phyloP scores from a whole-genome alignment of 2,113 vertebrate species.

The Erinaceus europaeus region DNA sequence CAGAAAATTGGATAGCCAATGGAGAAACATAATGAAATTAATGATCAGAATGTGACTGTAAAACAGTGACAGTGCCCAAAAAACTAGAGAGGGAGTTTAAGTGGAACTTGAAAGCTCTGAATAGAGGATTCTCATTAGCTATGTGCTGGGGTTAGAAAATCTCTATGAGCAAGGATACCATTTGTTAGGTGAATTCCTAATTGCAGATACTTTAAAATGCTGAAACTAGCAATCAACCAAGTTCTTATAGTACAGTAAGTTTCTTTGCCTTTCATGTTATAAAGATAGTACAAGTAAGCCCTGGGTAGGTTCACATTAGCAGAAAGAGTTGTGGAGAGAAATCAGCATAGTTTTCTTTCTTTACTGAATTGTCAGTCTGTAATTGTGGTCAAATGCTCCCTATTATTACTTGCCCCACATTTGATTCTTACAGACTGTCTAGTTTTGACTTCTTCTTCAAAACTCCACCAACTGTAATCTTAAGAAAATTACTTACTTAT shows the following conservation, averaged over 20 bases:
- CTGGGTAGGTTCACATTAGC: background rate
- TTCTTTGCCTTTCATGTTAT: background rate
- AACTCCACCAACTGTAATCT: background rate
- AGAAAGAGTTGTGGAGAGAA: slow-evolving; percentile 26
- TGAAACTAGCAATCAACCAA: slow-evolving; percentile 1
- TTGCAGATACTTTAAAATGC: background rate
- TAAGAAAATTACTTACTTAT: background rate
- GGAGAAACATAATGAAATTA: background rate
- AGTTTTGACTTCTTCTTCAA: background rate
- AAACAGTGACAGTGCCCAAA: background rate
- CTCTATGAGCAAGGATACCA: background rate
- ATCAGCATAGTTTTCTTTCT: background rate
- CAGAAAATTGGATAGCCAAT: background rate
- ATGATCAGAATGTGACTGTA: background rate
- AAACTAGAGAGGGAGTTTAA: background rate
- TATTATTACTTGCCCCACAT: background rate
- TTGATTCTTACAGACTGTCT: background rate
- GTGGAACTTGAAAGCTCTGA: background rate
- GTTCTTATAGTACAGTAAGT: background rate
- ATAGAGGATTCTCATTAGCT: slow-evolving; percentile 11
- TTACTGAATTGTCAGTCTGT: background rate
- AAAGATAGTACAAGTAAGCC: background rate
- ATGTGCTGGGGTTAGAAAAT: background rate
- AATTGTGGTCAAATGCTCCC: background rate
- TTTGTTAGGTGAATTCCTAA: slow-evolving; percentile 19